Conservation (phyloP, 2,888 invertebrate genomes). For the Chalcis sispes region DNA sequence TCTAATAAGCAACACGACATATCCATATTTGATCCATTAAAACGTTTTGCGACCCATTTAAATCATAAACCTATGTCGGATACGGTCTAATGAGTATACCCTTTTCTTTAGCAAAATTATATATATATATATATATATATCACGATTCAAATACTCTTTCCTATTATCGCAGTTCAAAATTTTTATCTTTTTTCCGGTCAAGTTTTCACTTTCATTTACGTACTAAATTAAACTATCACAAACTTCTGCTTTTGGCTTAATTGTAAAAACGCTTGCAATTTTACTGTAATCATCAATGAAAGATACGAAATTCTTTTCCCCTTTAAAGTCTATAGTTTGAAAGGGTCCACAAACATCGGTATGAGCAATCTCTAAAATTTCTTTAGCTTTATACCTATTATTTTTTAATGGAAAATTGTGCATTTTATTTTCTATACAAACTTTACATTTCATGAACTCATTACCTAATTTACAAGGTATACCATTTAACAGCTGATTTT, state of each 20-base stretch:
- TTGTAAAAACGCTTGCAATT: constrained; percentile 21
- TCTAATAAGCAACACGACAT: constrained; percentile 45
- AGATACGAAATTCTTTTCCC: constrained; percentile 60
- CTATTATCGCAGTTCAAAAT: constrained; percentile 1
- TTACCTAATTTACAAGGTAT: constrained; percentile 11
- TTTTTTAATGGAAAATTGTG: constrained; percentile 26
- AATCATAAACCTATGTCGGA: constrained; percentile 36
- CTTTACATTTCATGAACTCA: constrained; percentile 33
- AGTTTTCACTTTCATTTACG: constrained; percentile 47
- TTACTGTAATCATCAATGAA: constrained; percentile 63
- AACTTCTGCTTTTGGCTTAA: constrained; percentile 21
- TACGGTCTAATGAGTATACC: constrained; percentile 50
- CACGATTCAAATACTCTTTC: constrained; percentile 46
- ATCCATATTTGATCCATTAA: constrained; percentile 50
- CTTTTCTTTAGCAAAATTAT: constrained; percentile 49
- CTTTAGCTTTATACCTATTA: constrained; percentile 7
- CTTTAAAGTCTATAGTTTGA: constrained; percentile 54
- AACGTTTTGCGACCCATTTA: constrained; percentile 52
- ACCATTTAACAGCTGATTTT: constrained; percentile 25
- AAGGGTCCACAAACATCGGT: constrained; percentile 35
- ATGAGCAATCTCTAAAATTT: constrained; percentile 28
- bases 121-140: too few species aligned
- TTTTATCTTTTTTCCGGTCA: constrained; percentile 37
- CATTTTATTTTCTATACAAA: constrained; percentile 38
- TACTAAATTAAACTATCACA: constrained; percentile 6